Evolutionary conservation across 1,140 invertebrate genomes (phyloP).

Genomic region (Zaprionus camerounensis): DNA sequence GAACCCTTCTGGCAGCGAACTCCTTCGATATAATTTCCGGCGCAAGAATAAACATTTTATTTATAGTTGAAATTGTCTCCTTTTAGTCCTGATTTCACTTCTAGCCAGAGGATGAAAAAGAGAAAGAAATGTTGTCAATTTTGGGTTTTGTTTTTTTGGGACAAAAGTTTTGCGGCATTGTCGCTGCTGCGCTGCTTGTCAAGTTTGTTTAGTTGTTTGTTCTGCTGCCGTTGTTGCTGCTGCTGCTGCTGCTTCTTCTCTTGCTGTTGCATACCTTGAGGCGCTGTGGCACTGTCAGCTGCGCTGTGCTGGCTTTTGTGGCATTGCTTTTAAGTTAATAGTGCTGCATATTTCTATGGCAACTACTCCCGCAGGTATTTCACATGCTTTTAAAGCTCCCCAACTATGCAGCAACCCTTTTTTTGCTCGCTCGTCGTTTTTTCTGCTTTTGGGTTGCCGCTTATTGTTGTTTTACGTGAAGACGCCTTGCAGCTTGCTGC

Average conservation of each 20-base stretch:
- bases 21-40: constrained; percentile 36
- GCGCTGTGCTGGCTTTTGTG: constrained; percentile 61
- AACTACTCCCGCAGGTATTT: constrained; percentile 46
- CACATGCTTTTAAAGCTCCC: constrained; percentile 44
- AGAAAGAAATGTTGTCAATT: constrained; percentile 45
- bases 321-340: constrained; percentile 74
- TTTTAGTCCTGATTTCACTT: constrained; percentile 44
- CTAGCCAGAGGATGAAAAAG: not conserved
- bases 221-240: constrained; percentile 18
- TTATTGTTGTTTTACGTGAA: constrained; percentile 22
- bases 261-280: constrained; percentile 74
- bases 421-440: constrained; percentile 6
- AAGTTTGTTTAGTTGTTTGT: constrained; percentile 51
- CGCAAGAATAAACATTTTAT: constrained; percentile 42
- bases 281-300: constrained; percentile 57
- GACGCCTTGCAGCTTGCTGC: constrained; percentile 53
- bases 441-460: not conserved
- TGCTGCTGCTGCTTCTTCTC: constrained; percentile 17
- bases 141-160: constrained; percentile 19
- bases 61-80: constrained; percentile 43
- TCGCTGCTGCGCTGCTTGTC: constrained; percentile 44
- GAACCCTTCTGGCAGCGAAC: constrained; percentile 1
- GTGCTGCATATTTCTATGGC: constrained; percentile 57
- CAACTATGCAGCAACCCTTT: constrained; percentile 35
- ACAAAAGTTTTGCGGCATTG: constrained; percentile 53